Conservation (phyloP, 2,113 vertebrate genomes). For the Nannobrachium achirus region DNA sequence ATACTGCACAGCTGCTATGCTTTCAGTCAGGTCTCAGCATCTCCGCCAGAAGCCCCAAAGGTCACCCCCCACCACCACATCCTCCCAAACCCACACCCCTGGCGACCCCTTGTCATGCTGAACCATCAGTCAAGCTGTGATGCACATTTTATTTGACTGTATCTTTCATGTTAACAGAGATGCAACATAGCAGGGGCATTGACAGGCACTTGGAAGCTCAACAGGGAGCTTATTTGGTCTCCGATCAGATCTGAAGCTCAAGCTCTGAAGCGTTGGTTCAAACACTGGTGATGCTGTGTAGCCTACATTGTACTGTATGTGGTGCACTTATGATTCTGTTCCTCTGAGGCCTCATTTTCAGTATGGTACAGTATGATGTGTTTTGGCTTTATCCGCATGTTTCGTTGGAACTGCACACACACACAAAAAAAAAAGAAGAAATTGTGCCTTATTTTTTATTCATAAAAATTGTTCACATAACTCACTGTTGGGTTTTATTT, state of each 20-base stretch:
- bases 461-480: too few species aligned
- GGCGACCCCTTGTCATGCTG: neutral
- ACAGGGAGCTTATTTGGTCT: slow-evolving; percentile 7
- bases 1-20: neutral
- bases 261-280: slow-evolving; percentile 31
- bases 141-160: neutral
- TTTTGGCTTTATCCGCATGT: slow-evolving; percentile 9
- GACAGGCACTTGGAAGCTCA: slow-evolving; percentile 15
- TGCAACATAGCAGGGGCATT: slow-evolving; percentile 7
- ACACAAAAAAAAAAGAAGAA: too few species aligned
- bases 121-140: slow-evolving; percentile 12
- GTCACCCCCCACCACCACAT: too few species aligned
- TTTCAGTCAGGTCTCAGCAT: neutral
- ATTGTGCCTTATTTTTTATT: too few species aligned
- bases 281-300: slow-evolving; percentile 11
- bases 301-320: neutral
- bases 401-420: neutral
- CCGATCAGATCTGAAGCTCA: slow-evolving; percentile 40
- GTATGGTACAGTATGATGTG: slow-evolving; percentile 3
- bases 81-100: neutral
- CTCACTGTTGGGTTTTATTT: too few species aligned
- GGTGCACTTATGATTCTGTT: slow-evolving; percentile 10
- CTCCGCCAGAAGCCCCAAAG: neutral
- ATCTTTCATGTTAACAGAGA: neutral
- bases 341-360: slow-evolving; percentile 25